Conservation (phyloP, 2,888 invertebrate species). For the Cheilosia scutellata region DNA sequence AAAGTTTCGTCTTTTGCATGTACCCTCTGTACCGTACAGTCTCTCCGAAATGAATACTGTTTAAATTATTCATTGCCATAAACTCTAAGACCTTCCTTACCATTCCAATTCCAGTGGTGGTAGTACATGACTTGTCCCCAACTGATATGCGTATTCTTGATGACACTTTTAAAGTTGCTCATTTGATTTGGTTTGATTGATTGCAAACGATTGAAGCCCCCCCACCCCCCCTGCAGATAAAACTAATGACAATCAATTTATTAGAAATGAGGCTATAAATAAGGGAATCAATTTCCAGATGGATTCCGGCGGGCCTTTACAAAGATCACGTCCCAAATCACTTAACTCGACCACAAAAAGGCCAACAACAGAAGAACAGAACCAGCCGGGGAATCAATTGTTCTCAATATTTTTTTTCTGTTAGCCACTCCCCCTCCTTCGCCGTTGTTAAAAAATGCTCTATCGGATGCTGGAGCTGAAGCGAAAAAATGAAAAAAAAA, state of each 20-base stretch:
- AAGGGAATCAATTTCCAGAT: constrained; percentile 66
- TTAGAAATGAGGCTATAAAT: constrained; percentile 58
- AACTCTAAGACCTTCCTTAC: constrained; percentile 31
- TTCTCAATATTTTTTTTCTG: constrained; percentile 13
- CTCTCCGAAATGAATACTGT: constrained; percentile 48
- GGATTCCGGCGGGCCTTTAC: constrained; percentile 33
- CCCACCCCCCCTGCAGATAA: not conserved
- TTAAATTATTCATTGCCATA: constrained; percentile 67
- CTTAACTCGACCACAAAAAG: constrained; percentile 76
- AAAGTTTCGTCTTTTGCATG: constrained; percentile 59
- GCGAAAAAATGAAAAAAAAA: constrained; percentile 46
- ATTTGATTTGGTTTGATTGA: constrained; percentile 44
- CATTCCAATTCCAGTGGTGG: constrained; percentile 15
- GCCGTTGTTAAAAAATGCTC: constrained; percentile 33
- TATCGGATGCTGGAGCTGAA: constrained; percentile 5
- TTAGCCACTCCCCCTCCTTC: not conserved
- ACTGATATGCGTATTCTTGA: not conserved
- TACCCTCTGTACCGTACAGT: constrained; percentile 12
- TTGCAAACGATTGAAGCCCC: not conserved
- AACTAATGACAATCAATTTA: constrained; percentile 58
- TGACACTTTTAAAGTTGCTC: constrained; percentile 3
- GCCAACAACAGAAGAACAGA: constrained; percentile 19
- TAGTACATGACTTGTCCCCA: constrained; percentile 28
- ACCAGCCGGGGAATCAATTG: constrained; percentile 55
- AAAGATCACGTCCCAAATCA: constrained; percentile 80